phyloP scores from a whole-genome alignment of 2,113 vertebrate genomes.

The Clarias batrachus region DNA sequence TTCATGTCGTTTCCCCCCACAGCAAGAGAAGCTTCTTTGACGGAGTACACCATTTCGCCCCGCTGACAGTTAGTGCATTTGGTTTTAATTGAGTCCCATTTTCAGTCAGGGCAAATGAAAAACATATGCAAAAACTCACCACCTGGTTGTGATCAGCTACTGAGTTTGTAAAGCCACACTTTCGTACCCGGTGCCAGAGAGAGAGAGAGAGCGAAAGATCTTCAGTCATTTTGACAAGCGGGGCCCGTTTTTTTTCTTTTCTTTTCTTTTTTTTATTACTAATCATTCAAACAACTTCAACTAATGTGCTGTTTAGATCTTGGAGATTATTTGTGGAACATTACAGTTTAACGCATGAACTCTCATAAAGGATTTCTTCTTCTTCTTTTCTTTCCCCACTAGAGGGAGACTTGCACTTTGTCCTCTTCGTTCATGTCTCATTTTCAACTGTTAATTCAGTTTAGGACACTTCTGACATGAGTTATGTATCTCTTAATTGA shows the following conservation, averaged over 20 bases:
- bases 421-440: conserved; percentile 8
- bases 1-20: background rate
- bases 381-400: conserved; percentile 54
- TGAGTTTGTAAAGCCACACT: conserved; percentile 52
- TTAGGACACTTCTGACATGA: conserved; percentile 21
- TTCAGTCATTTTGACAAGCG: conserved; percentile 31
- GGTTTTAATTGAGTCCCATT: conserved; percentile 76
- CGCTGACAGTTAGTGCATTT: conserved; percentile 75
- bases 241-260: background rate
- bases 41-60: conserved; percentile 66
- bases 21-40: conserved; percentile 61
- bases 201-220: conserved; percentile 42
- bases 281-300: conserved; percentile 31
- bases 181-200: conserved; percentile 46
- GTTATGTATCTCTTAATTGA: conserved; percentile 21
- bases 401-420: conserved; percentile 63
- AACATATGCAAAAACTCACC: conserved; percentile 71
- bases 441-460: conserved; percentile 23
- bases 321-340: conserved; percentile 19
- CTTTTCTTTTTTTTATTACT: conserved; percentile 22
- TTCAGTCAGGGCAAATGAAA: conserved; percentile 74
- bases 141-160: conserved; percentile 79
- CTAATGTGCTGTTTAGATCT: conserved; percentile 42
- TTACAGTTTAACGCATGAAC: background rate
- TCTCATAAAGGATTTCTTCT: background rate